phyloP scores from a whole-genome alignment of 2,888 invertebrate species.

The Scaptomyza tumidula region DNA sequence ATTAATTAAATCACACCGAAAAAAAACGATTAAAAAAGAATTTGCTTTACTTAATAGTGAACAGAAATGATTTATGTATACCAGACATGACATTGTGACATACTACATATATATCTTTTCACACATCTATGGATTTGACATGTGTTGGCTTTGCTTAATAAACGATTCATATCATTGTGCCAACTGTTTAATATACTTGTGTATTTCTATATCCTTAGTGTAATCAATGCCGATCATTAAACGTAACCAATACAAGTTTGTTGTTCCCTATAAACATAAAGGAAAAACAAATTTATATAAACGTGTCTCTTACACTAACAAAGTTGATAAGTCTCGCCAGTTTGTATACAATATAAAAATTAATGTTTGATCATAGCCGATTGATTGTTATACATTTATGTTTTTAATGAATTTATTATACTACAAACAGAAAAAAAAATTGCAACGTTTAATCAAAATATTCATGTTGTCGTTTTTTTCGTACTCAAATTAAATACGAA shows the following conservation, averaged over 20 bases:
- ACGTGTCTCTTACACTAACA: constrained; percentile 2
- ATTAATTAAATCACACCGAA: constrained; percentile 56
- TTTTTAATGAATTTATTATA: no score
- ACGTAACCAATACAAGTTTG: constrained; percentile 29
- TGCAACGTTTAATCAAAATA: no score
- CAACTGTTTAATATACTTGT: constrained; percentile 25
- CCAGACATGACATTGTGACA: constrained; percentile 17
- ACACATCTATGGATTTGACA: constrained; percentile 28
- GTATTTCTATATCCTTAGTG: constrained; percentile 29
- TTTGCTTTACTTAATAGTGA: constrained; percentile 45
- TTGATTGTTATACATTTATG: no score
- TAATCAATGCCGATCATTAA: constrained; percentile 38
- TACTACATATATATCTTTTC: constrained; percentile 13
- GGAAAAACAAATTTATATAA: neutral
- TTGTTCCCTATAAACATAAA: constrained; percentile 35
- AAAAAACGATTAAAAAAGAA: constrained; percentile 42
- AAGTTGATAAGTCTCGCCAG: constrained; percentile 3
- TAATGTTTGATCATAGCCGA: neutral
- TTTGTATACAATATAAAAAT: no score
- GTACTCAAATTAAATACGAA: no score
- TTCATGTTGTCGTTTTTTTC: no score
- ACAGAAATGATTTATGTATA: constrained; percentile 43
- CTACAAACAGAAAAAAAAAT: no score
- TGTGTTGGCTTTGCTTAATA: constrained; percentile 43
- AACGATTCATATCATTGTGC: constrained; percentile 53